Base-by-base conservation (phyloP, 2,888 invertebrate species). In the Pterostichus niger region DNA sequence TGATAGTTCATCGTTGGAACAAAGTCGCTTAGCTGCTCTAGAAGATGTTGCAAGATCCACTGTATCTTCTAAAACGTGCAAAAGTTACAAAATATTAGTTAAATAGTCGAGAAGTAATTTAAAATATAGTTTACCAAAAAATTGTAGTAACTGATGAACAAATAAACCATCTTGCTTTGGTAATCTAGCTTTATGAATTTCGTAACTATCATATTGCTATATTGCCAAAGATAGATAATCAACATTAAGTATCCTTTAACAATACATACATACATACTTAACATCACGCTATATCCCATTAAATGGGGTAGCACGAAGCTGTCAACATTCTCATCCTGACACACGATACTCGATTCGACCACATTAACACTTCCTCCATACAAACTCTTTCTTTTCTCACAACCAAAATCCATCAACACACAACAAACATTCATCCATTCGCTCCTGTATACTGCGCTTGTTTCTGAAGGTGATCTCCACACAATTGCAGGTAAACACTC, bases 101-200 rank as follows among this genome's bases (percentile, higher is more conserved):
- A 40, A 9, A 40, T 40, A 40, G 40, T 40, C 40, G 40, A 2
- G 24, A 40, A 40, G 6, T 6, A 40, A 3, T 15, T 56, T 56
- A n/a, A n/a, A n/a, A n/a, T n/a, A n/a, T n/a, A 24, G 17, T 3
- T 59, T 59, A 59, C 59, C 59, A 15, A 59, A 59, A 24, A 40
- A 10, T 24, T 24, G 59, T 15, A 54, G 54, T 24, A 59, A 24
- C 9, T n/a, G 64, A n/a, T 35, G 35, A 64, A n/a, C 2, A 2
- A 6, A 24, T 11, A 59, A 87, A 88, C 89, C 90, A 92, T 92
- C 92, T 91, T 96, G 95, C 96, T 96, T 96, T 96, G 96, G 96
- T 96, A 96, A 96, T 95, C 95, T 96, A 96, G 96, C 96, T 96
- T 96, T 96, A 96, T 96, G 96, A 95, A 92, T 90, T 88, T 91